These are phyloP conservation scores for Ischnura elegans DNA, from an alignment of 2,888 invertebrate genomes.

Conservation along the genomic window DNA sequence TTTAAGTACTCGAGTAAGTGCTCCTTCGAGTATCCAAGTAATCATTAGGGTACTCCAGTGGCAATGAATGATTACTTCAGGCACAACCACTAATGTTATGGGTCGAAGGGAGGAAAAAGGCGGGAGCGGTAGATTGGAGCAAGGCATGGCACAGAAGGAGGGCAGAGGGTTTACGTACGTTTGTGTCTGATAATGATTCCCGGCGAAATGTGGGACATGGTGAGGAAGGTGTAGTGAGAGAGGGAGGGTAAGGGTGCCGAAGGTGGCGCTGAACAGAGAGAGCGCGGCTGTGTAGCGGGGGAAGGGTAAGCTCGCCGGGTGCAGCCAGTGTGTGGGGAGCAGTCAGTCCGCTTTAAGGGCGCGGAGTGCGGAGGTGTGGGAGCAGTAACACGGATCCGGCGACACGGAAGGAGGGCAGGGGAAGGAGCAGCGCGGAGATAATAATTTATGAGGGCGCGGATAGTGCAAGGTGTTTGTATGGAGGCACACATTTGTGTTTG, in stretches of 20 bases:
- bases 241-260: background rate
- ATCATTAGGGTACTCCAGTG: too few species aligned
- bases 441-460: background rate
- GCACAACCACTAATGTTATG: too few species aligned
- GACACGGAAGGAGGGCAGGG: background rate
- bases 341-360: background rate
- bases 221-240: background rate
- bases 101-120: too few species aligned
- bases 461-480: too few species aligned
- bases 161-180: too few species aligned
- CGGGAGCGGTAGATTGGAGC: background rate
- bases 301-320: too few species aligned
- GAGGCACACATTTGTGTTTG: too few species aligned
- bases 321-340: too few species aligned
- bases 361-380: background rate
- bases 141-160: background rate
- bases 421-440: background rate
- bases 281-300: background rate
- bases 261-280: background rate
- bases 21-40: too few species aligned
- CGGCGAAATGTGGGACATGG: constrained; percentile 51
- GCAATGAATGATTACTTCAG: too few species aligned
- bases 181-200: constrained; percentile 35
- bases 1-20: too few species aligned
- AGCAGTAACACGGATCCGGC: background rate